Base-by-base conservation (phyloP, 2,888 invertebrate species). In the Pteria penguin region DNA sequence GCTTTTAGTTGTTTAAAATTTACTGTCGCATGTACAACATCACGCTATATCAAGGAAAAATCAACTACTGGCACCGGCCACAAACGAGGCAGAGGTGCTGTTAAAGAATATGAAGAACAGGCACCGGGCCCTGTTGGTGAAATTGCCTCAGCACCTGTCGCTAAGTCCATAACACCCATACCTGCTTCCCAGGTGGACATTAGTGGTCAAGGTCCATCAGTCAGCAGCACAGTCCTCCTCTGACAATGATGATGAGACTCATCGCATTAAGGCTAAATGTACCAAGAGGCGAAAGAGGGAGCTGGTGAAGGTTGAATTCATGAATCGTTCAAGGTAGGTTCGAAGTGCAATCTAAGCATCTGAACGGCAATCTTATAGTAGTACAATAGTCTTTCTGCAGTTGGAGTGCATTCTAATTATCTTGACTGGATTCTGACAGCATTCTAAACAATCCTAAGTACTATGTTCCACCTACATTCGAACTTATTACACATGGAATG, bases 121-220 rank as follows among this genome's bases (percentile, higher is more conserved):
- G n/a, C n/a, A n/a, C n/a, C 55, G 24, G 55, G 24, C 18, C 4
- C 18, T 8, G 55, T 8, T 55, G 55, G 55, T 55, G 55, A 55
- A 8, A 55, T 55, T 55, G 55, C 55, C 55, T 4, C 55, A 55
- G 55, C 55, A n/a, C n/a, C n/a, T n/a, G n/a, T n/a, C n/a, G n/a
- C n/a, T 55, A 24, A 55, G 5, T 4, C 55, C 55, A 55, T 55
- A 8, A 55, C 55, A 8, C 55, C 55, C 24, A 4, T 24, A 55
- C n/a, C n/a, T n/a, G n/a, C n/a, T n/a, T n/a, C n/a, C n/a, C n/a
- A n/a, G n/a, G n/a, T n/a, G n/a, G n/a, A 55, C 4, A 8, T 55
- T n/a, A 8, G 5, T 55, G 55, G 55, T 4, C 55, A 18, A 55
- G 55, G 55, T 55, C 4, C 55, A 55, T 55, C 55, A 55, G 18